Conservation (phyloP, 1,140 invertebrate genomes). For the Platorchestia sp. region DNA sequence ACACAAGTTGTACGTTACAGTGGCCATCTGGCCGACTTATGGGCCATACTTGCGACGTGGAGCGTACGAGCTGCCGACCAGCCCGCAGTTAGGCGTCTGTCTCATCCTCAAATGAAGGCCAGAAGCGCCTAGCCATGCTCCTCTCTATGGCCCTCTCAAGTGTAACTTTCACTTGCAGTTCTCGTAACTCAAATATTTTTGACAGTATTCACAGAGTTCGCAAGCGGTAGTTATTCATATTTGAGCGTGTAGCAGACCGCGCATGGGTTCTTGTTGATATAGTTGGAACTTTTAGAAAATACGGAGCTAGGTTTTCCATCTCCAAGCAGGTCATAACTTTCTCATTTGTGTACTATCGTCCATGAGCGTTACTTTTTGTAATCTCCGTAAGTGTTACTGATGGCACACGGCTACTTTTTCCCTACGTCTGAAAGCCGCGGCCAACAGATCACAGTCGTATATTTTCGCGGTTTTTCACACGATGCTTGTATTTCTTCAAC, state of each 20-base stretch:
- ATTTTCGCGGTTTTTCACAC: too few relatives aligned
- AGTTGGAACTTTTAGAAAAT: not conserved
- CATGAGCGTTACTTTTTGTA: too few relatives aligned
- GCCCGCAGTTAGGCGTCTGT: not conserved
- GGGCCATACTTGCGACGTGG: not conserved
- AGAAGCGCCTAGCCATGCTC: not conserved
- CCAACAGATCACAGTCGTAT: too few relatives aligned
- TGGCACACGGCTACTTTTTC: too few relatives aligned
- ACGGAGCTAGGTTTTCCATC: too few relatives aligned
- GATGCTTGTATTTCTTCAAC: too few relatives aligned
- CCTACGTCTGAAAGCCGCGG: too few relatives aligned
- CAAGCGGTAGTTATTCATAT: not conserved
- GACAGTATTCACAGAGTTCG: not conserved
- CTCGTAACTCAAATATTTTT: not conserved
- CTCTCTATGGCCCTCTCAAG: not conserved
- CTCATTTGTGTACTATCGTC: too few relatives aligned
- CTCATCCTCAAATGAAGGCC: not conserved
- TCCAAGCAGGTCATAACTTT: too few relatives aligned
- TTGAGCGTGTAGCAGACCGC: not conserved
- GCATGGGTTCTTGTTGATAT: not conserved
- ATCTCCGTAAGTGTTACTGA: too few relatives aligned
- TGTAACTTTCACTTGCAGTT: not conserved
- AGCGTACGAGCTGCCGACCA: not conserved
- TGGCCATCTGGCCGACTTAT: not conserved
- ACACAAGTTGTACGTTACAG: constrained; percentile 10